These are phyloP conservation scores for Papilio machaon DNA, from an alignment of 1,140 invertebrate genomes.

Conservation along the genomic window DNA sequence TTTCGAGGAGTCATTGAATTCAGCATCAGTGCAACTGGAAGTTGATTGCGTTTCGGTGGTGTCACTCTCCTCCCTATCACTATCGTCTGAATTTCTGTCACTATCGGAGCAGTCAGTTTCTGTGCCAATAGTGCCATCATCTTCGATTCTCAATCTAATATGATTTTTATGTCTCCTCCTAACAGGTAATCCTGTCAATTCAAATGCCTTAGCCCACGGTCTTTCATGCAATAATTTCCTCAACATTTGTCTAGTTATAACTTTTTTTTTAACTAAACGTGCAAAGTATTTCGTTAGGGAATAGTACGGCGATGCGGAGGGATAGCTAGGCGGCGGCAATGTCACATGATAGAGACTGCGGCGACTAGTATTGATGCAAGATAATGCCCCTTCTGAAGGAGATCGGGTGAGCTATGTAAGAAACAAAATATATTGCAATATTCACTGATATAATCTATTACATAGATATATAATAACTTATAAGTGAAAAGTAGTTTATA, in stretches of 20 bases:
- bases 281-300: slow-evolving; percentile 89
- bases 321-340: slow-evolving; percentile 84
- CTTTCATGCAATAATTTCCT: slow-evolving; percentile 85
- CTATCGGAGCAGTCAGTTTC: slow-evolving; percentile 78
- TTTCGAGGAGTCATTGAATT: slow-evolving; percentile 65
- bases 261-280: slow-evolving; percentile 86
- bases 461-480: background rate
- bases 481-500: slow-evolving; percentile 37
- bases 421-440: slow-evolving; percentile 54
- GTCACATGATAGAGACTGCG: slow-evolving; percentile 82
- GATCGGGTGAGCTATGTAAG: slow-evolving; percentile 76
- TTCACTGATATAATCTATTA: slow-evolving; percentile 33
- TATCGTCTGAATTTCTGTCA: slow-evolving; percentile 61
- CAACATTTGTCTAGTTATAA: slow-evolving; percentile 87
- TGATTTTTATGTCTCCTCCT: slow-evolving; percentile 83
- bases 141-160: slow-evolving; percentile 80
- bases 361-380: slow-evolving; percentile 79
- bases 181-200: slow-evolving; percentile 79
- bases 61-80: slow-evolving; percentile 74
- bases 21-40: slow-evolving; percentile 67
- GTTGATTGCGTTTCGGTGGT: slow-evolving; percentile 67
- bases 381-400: slow-evolving; percentile 79
- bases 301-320: slow-evolving; percentile 86
- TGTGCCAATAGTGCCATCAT: slow-evolving; percentile 80
- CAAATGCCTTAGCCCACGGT: slow-evolving; percentile 78